These are phyloP conservation scores for Chirona hameri DNA, from an alignment of 2,888 invertebrate genomes.

Conservation along the genomic window DNA sequence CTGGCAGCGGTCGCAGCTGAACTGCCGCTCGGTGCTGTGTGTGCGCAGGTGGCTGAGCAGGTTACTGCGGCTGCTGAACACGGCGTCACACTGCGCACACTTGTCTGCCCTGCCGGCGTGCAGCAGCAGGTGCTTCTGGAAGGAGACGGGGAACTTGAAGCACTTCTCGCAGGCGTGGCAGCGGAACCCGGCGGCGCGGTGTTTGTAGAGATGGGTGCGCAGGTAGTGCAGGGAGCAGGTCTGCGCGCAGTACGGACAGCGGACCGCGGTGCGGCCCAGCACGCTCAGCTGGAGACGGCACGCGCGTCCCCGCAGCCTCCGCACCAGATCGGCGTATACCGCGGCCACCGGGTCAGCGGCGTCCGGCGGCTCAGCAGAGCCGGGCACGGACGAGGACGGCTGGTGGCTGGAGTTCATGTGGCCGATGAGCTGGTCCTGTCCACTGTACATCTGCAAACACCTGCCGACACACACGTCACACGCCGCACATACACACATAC, in stretches of 20 bases:
- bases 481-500: no score
- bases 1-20: constrained; percentile 57
- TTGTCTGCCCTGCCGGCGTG: constrained; percentile 53
- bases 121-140: constrained; percentile 56
- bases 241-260: constrained; percentile 34
- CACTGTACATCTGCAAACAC: constrained; percentile 9
- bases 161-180: constrained; percentile 53
- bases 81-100: constrained; percentile 53
- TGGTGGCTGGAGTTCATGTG: constrained; percentile 14
- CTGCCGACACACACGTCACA: not conserved
- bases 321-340: constrained; percentile 12
- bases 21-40: constrained; percentile 52
- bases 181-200: constrained; percentile 54
- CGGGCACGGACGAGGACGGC: not conserved
- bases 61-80: constrained; percentile 59
- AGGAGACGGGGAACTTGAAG: constrained; percentile 51
- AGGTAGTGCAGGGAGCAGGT: constrained; percentile 13
- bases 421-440: not conserved
- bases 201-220: constrained; percentile 45
- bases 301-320: not conserved
- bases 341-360: not conserved
- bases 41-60: constrained; percentile 55
- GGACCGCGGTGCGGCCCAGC: constrained; percentile 45
- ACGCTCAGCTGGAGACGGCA: constrained; percentile 41
- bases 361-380: not conserved